Evolutionary conservation across 2,113 vertebrate species (phyloP).

Genomic region (Arenaria interpres): DNA sequence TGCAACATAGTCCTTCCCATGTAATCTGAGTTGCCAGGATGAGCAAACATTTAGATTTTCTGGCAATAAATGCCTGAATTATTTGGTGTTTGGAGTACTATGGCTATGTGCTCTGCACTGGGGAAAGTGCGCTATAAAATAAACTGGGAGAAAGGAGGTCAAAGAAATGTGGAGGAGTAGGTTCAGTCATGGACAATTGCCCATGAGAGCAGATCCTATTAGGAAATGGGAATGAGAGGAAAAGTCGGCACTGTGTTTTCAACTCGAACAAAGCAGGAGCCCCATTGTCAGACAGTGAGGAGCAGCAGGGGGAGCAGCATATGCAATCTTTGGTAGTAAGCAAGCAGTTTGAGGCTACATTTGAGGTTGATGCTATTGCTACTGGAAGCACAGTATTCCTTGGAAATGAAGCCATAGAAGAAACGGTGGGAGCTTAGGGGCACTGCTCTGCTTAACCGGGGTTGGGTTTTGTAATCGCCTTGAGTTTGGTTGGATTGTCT

Average conservation of each 20-base stretch:
- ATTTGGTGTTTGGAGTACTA: background rate
- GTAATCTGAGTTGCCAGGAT: background rate
- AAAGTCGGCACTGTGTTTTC: background rate
- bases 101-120: background rate
- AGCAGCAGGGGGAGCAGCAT: background rate
- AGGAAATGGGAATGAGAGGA: background rate
- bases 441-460: background rate
- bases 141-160: background rate
- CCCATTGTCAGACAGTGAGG: background rate
- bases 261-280: background rate
- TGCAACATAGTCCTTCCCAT: background rate
- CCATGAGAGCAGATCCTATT: background rate
- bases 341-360: background rate
- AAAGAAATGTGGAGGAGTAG: background rate
- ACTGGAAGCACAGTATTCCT: background rate
- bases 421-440: background rate
- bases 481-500: background rate
- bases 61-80: background rate
- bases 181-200: constrained; percentile 19
- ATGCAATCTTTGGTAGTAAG: background rate
- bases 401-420: background rate
- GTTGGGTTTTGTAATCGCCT: background rate
- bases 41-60: background rate
- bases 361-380: background rate
- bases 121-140: background rate